Base-by-base conservation (phyloP, 1,140 invertebrate genomes). In the Spodoptera frugiperda region DNA sequence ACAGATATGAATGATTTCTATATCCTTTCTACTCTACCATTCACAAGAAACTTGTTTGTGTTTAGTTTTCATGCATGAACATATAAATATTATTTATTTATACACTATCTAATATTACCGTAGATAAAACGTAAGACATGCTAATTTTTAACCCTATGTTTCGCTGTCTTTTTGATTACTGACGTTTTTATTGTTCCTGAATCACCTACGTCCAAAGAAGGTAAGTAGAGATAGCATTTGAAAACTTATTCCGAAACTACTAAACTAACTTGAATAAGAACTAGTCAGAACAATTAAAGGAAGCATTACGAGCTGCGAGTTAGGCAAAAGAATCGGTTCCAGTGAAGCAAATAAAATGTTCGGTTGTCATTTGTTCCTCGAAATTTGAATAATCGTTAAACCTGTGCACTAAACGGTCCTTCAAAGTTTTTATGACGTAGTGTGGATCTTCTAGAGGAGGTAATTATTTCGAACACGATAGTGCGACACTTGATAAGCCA, bases 391-490 rank as follows among this genome's bases (percentile, higher is more conserved):
- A 25, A 2, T 33, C 48, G n/a, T 68, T 51, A 68, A 68, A 68
- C 25, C 21, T 17, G 65, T 53, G 65, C 65, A 68, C 65, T 33
- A 14, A 68, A 53, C 17, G 49, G 25, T 30, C 25, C 48, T 15
- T 51, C 49, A 17, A 68, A 68, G 65, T 68, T 68, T 68, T 68
- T 68, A 68, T 68, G 65, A 51, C 48, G 15, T 53, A 53, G n/a
- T 15, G 19, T 51, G 33, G 48, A 15, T 68, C 25, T 53, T 68
- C 25, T 53, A 14, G 9, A 68, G 19, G 63, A 67, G 63, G 63
- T 67, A 67, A 67, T 67, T 67, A 49, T 67, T 48, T 53, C 19
- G 46, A 68, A 48, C 63, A 67, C 33, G 33, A 39, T 39, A 4
- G 33, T 39, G 33, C 33, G 33, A 39, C 33, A 39, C 4, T 39